These are phyloP conservation scores for Luscinia megarhynchos DNA, from an alignment of 2,797 vertebrate genomes.

Conservation along the genomic window DNA sequence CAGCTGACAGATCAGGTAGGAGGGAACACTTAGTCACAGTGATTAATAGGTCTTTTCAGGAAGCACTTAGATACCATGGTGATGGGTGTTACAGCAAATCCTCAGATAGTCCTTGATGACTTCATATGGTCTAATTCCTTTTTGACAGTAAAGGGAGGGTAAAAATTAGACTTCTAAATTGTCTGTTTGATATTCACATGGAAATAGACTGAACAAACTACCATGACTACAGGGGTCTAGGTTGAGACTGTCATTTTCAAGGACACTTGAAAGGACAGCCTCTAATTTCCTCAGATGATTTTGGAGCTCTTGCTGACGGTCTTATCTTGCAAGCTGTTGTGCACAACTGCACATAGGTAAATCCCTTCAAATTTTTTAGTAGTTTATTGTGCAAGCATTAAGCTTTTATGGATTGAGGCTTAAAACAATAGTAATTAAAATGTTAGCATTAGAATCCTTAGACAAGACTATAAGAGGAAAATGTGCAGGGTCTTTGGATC, in stretches of 20 bases:
- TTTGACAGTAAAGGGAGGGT: constrained; percentile 45
- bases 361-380: not conserved
- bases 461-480: not conserved
- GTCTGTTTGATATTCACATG: constrained; percentile 53
- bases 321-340: not conserved
- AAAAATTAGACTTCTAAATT: constrained; percentile 68
- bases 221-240: constrained; percentile 52
- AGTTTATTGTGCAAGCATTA: not conserved
- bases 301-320: not conserved
- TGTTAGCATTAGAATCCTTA: not conserved
- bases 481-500: not conserved
- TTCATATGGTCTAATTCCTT: constrained; percentile 51
- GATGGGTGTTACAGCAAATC: constrained; percentile 57
- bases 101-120: constrained; percentile 45
- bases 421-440: constrained; percentile 17
- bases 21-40: not conserved
- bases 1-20: constrained; percentile 51
- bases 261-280: constrained; percentile 30
- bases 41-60: constrained; percentile 63
- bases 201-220: constrained; percentile 39
- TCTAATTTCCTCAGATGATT: constrained; percentile 35
- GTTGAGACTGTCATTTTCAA: constrained; percentile 47
- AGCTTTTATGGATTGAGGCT: not conserved
- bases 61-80: constrained; percentile 60
- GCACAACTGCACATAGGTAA: not conserved